Base-by-base conservation (phyloP, 2,888 invertebrate species). In the Erebia palarica region DNA sequence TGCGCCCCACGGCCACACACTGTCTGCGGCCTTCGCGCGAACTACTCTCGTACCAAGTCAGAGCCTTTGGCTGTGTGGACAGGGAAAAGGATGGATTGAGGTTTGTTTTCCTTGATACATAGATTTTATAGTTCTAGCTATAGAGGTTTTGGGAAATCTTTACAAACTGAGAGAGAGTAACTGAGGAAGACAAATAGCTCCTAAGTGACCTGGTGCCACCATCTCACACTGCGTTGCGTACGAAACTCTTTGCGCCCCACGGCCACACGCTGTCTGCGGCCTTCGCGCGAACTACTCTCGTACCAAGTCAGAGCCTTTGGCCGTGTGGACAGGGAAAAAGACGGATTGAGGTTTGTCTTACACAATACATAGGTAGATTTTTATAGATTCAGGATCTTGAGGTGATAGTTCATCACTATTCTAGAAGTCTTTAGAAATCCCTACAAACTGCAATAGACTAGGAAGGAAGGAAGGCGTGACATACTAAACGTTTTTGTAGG, bases 141-240 rank as follows among this genome's bases (percentile, higher is more conserved):
- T 16, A 16, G 7, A 7, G 1, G 53, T 9, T 9, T n/a, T 53
- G 16, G 9, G 16, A 4, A 8, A 16, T 53, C 53, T 53, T 13
- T 47, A 44, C 11, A 44, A 11, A 44, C 44, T 36, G n/a, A 7
- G 72, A 0, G 71, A 73, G 51, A 81, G 78, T 18, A 79, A 82
- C 10, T 78, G 84, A 0, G 89, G 87, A 2, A 82, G 81, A 36
- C 78, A 89, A 73, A 79, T 85, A 13, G 81, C 87, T 1, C 85
- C 84, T n/a, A 92, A 92, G 86, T 92, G 87, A 86, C 92, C 91
- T 3, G 84, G 79, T 36, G 73, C 79, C 86, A 2, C 90, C 91
- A 1, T 70, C 84, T 1, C 84, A 82, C 44, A 76, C 84, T 0
- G 71, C 78, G 0, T 77, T 92, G 55, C 82, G 79, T 68, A 85